These are phyloP conservation scores for Chondrilla cf. caribensis DNA, from an alignment of 37 sponge, comb jelly and placozoan species.

Conservation along the genomic window DNA sequence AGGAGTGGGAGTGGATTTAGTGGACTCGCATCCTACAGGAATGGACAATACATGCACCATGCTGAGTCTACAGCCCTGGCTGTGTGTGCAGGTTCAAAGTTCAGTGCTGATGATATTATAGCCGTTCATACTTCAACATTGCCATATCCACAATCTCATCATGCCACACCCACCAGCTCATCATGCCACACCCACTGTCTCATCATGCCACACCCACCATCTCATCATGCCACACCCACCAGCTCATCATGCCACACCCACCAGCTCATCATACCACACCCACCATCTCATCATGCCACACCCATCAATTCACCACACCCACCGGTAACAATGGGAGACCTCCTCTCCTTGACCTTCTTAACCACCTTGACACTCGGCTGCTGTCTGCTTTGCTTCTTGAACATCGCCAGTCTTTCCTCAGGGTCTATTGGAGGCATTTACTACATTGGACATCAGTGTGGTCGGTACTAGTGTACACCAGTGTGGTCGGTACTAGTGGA, in stretches of 20 bases:
- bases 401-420: slow-evolving; percentile 16
- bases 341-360: neutral
- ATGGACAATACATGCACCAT: too few relatives aligned
- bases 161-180: neutral
- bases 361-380: neutral
- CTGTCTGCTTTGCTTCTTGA: slow-evolving; percentile 22
- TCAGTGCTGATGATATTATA: too few relatives aligned
- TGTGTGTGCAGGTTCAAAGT: too few relatives aligned
- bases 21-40: neutral
- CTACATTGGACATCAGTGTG: neutral
- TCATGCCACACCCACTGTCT: too few relatives aligned
- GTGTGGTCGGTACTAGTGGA: neutral
- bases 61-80: too few relatives aligned
- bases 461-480: neutral
- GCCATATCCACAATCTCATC: neutral
- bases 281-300: neutral
- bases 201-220: too few relatives aligned
- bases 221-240: too few relatives aligned
- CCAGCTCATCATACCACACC: neutral
- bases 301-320: neutral
- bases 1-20: slow-evolving; percentile 10
- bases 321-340: neutral
- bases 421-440: slow-evolving; percentile 23
- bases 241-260: neutral
- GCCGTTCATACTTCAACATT: too few relatives aligned